Conservation (phyloP, 2,113 vertebrate species). For the Eretmochelys imbricata region DNA sequence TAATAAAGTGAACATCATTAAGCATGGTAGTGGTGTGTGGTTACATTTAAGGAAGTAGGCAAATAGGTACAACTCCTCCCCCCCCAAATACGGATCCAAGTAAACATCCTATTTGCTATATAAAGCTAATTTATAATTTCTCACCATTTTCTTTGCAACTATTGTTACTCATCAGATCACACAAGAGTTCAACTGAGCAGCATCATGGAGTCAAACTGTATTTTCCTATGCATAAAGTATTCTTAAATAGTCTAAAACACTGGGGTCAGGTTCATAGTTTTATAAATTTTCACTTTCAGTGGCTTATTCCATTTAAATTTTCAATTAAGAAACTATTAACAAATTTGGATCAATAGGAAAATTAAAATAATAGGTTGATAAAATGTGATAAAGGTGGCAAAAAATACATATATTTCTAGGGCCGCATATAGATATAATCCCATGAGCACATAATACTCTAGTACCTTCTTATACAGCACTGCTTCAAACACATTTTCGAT, state of each 20-base stretch:
- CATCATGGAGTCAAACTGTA: not conserved
- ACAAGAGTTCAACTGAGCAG: not conserved
- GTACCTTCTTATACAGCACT: not conserved
- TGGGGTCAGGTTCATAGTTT: not conserved
- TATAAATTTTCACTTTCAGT: not conserved
- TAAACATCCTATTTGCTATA: not conserved
- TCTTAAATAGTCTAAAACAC: not conserved
- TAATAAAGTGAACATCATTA: not conserved
- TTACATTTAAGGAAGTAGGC: not conserved
- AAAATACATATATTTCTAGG: not conserved
- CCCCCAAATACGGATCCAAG: not conserved
- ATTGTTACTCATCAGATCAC: not conserved
- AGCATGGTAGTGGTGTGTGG: not conserved
- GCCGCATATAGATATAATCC: not conserved
- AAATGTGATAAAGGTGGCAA: not conserved
- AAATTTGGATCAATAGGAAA: not conserved
- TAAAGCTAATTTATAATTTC: not conserved
- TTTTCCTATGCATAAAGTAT: not conserved
- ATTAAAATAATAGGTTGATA: not conserved
- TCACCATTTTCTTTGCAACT: not conserved
- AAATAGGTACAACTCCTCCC: not conserved
- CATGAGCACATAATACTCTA: not conserved
- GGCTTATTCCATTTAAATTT: not conserved
- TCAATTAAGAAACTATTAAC: not conserved
- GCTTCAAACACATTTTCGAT: not conserved